Conservation (phyloP, 2,113 vertebrate genomes). For the Progne subis region DNA sequence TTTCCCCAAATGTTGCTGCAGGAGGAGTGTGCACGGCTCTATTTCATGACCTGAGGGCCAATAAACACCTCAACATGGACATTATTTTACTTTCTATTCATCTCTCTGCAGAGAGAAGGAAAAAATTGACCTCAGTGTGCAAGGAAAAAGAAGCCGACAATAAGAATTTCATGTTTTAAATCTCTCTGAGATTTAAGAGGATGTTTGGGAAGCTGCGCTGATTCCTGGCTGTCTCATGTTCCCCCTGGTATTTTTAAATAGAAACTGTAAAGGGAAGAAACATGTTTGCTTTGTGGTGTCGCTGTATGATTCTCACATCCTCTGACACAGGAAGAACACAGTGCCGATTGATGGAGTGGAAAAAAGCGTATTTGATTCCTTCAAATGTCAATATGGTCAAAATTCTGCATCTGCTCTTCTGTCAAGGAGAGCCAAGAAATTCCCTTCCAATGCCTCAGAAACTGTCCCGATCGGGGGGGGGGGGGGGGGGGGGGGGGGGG, state of each 20-base stretch:
- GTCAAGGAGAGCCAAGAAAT: background rate
- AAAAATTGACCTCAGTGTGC: background rate
- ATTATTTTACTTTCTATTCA: background rate
- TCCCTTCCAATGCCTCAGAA: background rate
- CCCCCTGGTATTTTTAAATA: background rate
- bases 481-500: too few species aligned
- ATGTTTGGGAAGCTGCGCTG: background rate
- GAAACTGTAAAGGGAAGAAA: background rate
- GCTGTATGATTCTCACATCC: background rate
- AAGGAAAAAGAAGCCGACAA: background rate
- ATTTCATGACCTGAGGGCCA: background rate
- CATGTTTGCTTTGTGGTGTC: background rate
- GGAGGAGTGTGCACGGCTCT: background rate
- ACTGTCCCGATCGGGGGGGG: rapidly evolving
- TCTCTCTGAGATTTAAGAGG: background rate
- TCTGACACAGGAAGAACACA: background rate
- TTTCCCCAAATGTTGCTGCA: background rate
- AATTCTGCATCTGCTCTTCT: background rate
- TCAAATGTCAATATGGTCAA: conserved; percentile 19
- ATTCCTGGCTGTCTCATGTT: background rate
- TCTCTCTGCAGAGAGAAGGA: background rate
- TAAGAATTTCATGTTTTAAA: background rate
- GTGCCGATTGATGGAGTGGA: background rate
- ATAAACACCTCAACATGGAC: rapidly evolving
- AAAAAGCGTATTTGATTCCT: conserved; percentile 1